These are phyloP conservation scores for Lamellibrachia columna DNA, from an alignment of 2,888 invertebrate species.

Conservation along the genomic window DNA sequence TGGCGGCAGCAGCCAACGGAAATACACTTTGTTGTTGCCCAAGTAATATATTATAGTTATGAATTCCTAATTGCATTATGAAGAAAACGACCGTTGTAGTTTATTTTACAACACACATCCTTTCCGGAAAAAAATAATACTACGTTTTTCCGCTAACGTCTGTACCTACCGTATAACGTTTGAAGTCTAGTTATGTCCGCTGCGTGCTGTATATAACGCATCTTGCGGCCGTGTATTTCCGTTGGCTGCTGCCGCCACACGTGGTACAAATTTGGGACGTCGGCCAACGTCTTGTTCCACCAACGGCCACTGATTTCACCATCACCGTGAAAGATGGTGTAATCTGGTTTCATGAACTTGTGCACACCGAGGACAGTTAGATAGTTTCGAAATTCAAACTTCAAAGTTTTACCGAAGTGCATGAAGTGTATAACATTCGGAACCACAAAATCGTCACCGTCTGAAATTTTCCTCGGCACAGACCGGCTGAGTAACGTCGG, in stretches of 20 bases:
- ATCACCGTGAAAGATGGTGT: constrained; percentile 20
- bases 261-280: neutral
- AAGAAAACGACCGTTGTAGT: too few species aligned
- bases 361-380: constrained; percentile 2
- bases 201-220: neutral
- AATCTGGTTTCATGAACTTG: constrained; percentile 22
- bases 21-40: too few species aligned
- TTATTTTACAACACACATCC: too few species aligned
- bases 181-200: constrained; percentile 5
- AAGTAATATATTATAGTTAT: too few species aligned
- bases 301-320: neutral
- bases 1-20: too few species aligned
- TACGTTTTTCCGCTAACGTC: too few species aligned
- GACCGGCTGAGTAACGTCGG: neutral
- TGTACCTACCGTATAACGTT: neutral
- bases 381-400: constrained; percentile 6
- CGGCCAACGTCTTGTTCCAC: neutral
- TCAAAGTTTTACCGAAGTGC: neutral
- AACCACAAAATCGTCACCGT: neutral
- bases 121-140: too few species aligned
- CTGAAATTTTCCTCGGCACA: neutral
- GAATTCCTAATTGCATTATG: too few species aligned
- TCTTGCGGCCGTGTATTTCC: neutral
- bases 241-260: neutral
- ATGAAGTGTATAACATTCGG: neutral